Evolutionary conservation across 2,888 invertebrate species (phyloP).

Genomic region (Ditylenchus weischeri): DNA sequence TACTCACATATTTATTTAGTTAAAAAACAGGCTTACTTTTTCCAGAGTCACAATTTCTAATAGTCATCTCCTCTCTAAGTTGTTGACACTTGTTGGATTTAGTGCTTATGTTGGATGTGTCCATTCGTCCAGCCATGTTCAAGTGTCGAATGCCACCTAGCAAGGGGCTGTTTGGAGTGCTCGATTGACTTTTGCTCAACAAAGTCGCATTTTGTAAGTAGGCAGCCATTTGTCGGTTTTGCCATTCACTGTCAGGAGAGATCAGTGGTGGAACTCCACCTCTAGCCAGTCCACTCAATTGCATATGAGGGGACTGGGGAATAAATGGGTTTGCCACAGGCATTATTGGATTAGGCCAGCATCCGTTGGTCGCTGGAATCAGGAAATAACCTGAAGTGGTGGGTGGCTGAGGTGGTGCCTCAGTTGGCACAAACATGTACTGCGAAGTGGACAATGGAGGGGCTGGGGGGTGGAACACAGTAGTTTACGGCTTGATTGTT

Average conservation of each 20-base stretch:
- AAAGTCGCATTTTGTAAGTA: constrained; percentile 4
- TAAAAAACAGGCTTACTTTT: constrained; percentile 71
- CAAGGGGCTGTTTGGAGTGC: constrained; percentile 6
- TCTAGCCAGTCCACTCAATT: neutral
- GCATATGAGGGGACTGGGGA: constrained; percentile 13
- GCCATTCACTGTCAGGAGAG: constrained; percentile 20
- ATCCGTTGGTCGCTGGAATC: constrained; percentile 40
- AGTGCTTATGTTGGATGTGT: neutral
- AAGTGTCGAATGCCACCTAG: neutral
- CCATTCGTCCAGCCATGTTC: neutral
- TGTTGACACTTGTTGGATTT: constrained; percentile 62
- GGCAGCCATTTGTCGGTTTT: constrained; percentile 25
- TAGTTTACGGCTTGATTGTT: neutral
- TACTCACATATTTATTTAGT: no score
- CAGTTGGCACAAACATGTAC: neutral
- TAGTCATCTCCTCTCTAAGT: constrained; percentile 89
- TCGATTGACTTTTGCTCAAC: neutral
- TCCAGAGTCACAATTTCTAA: constrained; percentile 88
- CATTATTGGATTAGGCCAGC: constrained; percentile 16
- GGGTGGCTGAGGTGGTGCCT: constrained; percentile 1
- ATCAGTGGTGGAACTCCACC: constrained; percentile 11
- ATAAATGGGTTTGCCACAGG: constrained; percentile 12
- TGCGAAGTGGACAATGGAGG: neutral
- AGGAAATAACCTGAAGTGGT: constrained; percentile 38
- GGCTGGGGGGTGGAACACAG: constrained; percentile 10